These are phyloP conservation scores for Xylota segnis DNA, from an alignment of 2,888 invertebrate species.

Conservation along the genomic window DNA sequence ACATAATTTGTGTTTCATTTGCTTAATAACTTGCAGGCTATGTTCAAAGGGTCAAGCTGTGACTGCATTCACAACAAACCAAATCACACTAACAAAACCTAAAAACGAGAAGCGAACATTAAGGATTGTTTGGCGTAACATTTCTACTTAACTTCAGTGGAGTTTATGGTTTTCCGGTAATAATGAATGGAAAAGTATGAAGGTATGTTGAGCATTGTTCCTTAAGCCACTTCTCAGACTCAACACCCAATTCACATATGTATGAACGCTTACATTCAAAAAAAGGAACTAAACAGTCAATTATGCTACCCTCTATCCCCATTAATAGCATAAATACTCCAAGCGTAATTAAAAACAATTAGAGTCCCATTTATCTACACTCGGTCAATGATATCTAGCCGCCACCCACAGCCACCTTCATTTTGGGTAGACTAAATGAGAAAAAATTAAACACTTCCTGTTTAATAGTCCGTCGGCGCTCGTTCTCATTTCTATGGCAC, in stretches of 20 bases:
- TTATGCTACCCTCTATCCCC: slow-evolving; percentile 47
- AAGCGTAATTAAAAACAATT: slow-evolving; percentile 68
- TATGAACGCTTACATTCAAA: slow-evolving; percentile 25
- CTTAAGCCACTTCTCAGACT: slow-evolving; percentile 1
- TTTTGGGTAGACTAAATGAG: slow-evolving; percentile 39
- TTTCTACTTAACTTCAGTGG: too few species aligned
- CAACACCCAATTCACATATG: slow-evolving; percentile 30
- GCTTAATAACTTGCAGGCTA: neutral
- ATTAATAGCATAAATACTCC: slow-evolving; percentile 62
- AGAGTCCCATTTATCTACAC: slow-evolving; percentile 66
- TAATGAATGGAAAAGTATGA: too few species aligned
- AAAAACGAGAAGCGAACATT: too few species aligned
- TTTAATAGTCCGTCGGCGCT: slow-evolving; percentile 68
- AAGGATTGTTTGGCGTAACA: too few species aligned
- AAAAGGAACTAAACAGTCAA: slow-evolving; percentile 51
- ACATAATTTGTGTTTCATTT: neutral
- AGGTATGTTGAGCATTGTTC: too few species aligned
- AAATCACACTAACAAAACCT: too few species aligned
- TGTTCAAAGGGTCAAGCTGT: too few species aligned
- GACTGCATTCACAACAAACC: too few species aligned
- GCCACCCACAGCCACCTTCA: slow-evolving; percentile 32
- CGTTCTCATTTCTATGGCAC: slow-evolving; percentile 53
- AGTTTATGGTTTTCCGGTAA: too few species aligned
- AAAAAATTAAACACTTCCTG: slow-evolving; percentile 71
- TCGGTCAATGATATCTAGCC: slow-evolving; percentile 67